A percentile compares a stretch with the other conserved stretches of the same genome.
phyloP scores from a whole-genome alignment of 92 coral and sea anemone species.

The Zoanthus gigantus region DNA sequence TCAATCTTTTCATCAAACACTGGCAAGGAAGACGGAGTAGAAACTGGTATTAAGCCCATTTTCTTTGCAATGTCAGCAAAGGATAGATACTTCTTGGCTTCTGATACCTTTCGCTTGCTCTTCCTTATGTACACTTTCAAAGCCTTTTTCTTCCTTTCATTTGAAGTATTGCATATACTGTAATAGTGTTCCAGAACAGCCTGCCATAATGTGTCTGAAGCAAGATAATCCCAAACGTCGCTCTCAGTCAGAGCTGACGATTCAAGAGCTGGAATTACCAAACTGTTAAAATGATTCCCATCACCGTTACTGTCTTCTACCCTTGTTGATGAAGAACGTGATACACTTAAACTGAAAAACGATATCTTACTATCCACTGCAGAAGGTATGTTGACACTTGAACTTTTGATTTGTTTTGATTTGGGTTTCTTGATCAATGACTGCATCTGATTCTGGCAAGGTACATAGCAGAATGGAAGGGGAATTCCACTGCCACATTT shows the following conservation, averaged over 20 bases:
- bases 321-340: constrained; percentile 13
- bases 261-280: not conserved
- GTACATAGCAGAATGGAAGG: constrained; percentile 89
- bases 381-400: constrained; percentile 16
- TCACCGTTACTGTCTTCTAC: not conserved
- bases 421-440: constrained; percentile 53
- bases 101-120: constrained; percentile 46
- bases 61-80: constrained; percentile 81
- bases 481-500: constrained; percentile 54
- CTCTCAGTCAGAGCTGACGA: constrained; percentile 24
- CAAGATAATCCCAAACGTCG: constrained; percentile 81
- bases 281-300: constrained; percentile 31
- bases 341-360: constrained; percentile 64
- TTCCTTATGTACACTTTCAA: constrained; percentile 77
- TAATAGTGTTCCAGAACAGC: constrained; percentile 89
- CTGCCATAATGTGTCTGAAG: constrained; percentile 84
- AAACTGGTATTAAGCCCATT: constrained; percentile 55
- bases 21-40: not conserved
- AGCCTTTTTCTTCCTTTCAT: constrained; percentile 56
- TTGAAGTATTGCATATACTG: constrained; percentile 76
- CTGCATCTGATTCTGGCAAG: constrained; percentile 78
- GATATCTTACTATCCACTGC: constrained; percentile 82
- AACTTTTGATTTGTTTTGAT: constrained; percentile 47
- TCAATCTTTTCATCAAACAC: not conserved
- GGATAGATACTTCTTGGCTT: constrained; percentile 62